Evolutionary conservation across 2,888 invertebrate genomes (phyloP), one percentile per base, ranked within the genome.

Genomic region (Cosmia pyralina): DNA sequence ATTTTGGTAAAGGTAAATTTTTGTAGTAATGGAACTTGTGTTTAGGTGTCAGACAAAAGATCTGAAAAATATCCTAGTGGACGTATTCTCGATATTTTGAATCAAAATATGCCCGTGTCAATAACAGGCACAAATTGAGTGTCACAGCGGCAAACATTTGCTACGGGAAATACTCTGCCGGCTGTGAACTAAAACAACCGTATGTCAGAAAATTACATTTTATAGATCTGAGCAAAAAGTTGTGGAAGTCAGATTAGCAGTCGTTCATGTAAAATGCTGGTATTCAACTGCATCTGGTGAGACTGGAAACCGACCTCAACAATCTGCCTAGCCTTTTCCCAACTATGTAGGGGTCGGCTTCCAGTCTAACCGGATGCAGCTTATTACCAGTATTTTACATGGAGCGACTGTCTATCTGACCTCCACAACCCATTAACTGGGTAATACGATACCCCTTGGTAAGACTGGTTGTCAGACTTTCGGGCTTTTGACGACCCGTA

Each of bases 101-200:
- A 50, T 4, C 7, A 58, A 58, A 55, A 65, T 52, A 13, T 52
- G 38, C 11, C 44, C 53, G 69, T 81, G 75, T 75, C 79, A 79
- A 82, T 75, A 84, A 64, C 82, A 82, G 68, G n/a, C 44, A 17
- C 53, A 78, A 75, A 83, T 84, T 73, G 79, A 67, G 67, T 84
- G 82, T 84, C 79, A 60, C 58, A 55, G 52, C 63, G 34, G 52
- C 48, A 69, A 72, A 73, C 41, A 64, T 83, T 71, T 63, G 48
- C 41, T n/a, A 73, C 62, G 28, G 38, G n/a, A 64, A 74, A 84
- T 78, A 81, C 68, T 82, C 52, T 13, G 22, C n/a, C 3, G 0
- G 28, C 28, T 46, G 17, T 0, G 0, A 60, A 38, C 34, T 34
- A 58, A 74, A 75, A 52, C 15, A 7, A 38, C 13, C 0, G 3